phyloP scores from a whole-genome alignment of 2,113 vertebrate genomes.

The Neomonachus schauinslandi region DNA sequence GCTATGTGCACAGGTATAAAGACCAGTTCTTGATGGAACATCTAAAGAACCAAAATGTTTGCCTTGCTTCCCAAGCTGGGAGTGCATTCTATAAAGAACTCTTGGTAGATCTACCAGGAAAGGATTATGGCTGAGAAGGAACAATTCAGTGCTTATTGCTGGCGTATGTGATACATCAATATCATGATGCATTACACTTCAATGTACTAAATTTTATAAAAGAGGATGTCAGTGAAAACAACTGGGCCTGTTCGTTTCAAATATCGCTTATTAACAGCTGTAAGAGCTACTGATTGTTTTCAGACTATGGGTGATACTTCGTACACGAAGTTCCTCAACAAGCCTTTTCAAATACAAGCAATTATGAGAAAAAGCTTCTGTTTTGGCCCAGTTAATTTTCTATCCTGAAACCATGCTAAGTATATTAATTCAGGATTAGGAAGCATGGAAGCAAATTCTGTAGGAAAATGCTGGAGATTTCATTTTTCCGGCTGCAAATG shows the following conservation, averaged over 20 bases:
- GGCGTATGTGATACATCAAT: neutral
- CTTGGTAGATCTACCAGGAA: constrained; percentile 19
- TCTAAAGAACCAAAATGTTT: neutral
- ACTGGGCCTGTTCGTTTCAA: constrained; percentile 54
- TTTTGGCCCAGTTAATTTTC: constrained; percentile 81
- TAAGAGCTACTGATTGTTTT: constrained; percentile 67
- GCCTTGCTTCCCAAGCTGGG: neutral
- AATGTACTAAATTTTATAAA: neutral
- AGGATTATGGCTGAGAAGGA: neutral
- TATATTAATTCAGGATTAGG: constrained; percentile 76
- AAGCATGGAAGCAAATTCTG: constrained; percentile 31
- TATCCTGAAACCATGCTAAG: constrained; percentile 78
- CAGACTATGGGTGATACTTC: constrained; percentile 79
- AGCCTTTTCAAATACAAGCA: constrained; percentile 79
- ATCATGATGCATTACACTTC: neutral
- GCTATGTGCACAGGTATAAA: neutral
- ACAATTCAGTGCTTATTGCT: neutral
- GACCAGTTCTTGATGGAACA: neutral
- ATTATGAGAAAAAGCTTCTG: constrained; percentile 77
- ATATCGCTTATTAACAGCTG: constrained; percentile 65
- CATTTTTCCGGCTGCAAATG: constrained; percentile 46
- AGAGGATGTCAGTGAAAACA: constrained; percentile 35
- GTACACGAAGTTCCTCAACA: constrained; percentile 81
- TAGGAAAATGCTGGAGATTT: constrained; percentile 37
- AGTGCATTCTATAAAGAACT: neutral